phyloP scores from a whole-genome alignment of 2,888 invertebrate genomes.

The Hemistola chrysoprasaria region DNA sequence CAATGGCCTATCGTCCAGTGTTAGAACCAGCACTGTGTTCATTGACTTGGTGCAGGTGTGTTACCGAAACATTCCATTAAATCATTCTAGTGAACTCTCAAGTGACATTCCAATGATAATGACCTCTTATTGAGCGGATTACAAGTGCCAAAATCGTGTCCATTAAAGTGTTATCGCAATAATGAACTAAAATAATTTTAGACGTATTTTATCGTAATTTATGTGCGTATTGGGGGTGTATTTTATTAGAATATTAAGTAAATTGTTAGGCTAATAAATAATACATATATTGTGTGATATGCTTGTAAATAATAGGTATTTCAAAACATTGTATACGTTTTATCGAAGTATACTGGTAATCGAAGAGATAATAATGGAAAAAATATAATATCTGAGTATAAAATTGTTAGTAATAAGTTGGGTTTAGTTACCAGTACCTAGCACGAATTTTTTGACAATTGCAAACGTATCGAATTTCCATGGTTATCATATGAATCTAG shows the following conservation, averaged over 20 bases:
- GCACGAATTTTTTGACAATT: too few species aligned
- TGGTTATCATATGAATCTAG: too few species aligned
- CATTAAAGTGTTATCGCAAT: slow-evolving; percentile 62
- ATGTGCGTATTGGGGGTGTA: slow-evolving; percentile 41
- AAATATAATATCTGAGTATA: slow-evolving; percentile 21
- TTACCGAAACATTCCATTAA: slow-evolving; percentile 27
- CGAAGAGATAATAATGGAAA: slow-evolving; percentile 24
- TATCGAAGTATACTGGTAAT: slow-evolving; percentile 52
- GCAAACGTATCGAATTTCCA: too few species aligned
- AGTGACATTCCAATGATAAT: slow-evolving; percentile 35
- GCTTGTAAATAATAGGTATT: slow-evolving; percentile 50
- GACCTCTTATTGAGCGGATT: slow-evolving; percentile 37
- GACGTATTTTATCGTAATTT: slow-evolving; percentile 48
- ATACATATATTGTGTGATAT: slow-evolving; percentile 60
- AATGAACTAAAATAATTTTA: slow-evolving; percentile 51
- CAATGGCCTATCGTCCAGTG: too few species aligned
- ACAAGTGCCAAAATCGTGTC: slow-evolving; percentile 72
- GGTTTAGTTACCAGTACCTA: too few species aligned
- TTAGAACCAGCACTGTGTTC: too few species aligned
- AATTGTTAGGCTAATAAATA: slow-evolving; percentile 26
- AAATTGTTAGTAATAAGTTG: background rate
- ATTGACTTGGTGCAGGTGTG: slow-evolving; percentile 1
- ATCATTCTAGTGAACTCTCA: slow-evolving; percentile 30
- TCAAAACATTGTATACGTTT: slow-evolving; percentile 64
- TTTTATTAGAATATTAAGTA: slow-evolving; percentile 38